Percentiles rank a stretch among this genome's conserved stretches.
phyloP scores from a whole-genome alignment of 2,113 vertebrate species.

The Lucifuga dentata region DNA sequence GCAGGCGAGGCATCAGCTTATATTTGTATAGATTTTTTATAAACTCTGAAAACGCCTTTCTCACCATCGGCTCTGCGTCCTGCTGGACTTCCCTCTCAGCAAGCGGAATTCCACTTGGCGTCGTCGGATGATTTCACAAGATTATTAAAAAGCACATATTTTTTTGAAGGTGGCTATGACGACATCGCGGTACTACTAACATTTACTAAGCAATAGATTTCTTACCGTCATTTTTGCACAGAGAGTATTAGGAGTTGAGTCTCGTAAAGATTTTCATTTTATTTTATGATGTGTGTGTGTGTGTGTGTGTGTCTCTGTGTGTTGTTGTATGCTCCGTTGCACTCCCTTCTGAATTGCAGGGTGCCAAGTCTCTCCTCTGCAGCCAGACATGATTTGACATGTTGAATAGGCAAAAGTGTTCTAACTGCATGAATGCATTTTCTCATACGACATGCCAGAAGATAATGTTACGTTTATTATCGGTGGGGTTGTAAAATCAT shows the following conservation, averaged over 20 bases:
- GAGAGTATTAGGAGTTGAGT: constrained; percentile 44
- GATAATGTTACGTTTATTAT: neutral
- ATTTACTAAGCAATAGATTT: constrained; percentile 66
- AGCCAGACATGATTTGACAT: no score
- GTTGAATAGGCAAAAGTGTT: neutral
- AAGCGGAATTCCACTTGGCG: constrained; percentile 21
- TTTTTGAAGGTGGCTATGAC: constrained; percentile 44
- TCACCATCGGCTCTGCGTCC: constrained; percentile 39
- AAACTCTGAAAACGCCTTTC: constrained; percentile 55
- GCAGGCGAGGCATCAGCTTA: constrained; percentile 40
- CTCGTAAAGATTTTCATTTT: constrained; percentile 45
- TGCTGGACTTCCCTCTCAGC: constrained; percentile 30
- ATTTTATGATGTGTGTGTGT: constrained; percentile 7
- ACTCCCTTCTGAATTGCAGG: constrained; percentile 35
- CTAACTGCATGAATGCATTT: neutral
- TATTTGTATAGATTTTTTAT: constrained; percentile 75
- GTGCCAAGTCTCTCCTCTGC: neutral
- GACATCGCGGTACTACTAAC: constrained; percentile 73
- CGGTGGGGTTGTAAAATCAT: neutral
- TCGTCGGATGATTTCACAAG: constrained; percentile 17
- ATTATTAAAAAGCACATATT: constrained; percentile 48
- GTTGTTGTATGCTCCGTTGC: constrained; percentile 35
- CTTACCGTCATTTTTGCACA: constrained; percentile 76
- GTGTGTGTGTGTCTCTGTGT: constrained; percentile 11
- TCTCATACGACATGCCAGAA: neutral